Percentiles rank a stretch among this genome's conserved stretches.
phyloP scores from a whole-genome alignment of 1,140 invertebrate species.

The Lamellibrachia luymesi region DNA sequence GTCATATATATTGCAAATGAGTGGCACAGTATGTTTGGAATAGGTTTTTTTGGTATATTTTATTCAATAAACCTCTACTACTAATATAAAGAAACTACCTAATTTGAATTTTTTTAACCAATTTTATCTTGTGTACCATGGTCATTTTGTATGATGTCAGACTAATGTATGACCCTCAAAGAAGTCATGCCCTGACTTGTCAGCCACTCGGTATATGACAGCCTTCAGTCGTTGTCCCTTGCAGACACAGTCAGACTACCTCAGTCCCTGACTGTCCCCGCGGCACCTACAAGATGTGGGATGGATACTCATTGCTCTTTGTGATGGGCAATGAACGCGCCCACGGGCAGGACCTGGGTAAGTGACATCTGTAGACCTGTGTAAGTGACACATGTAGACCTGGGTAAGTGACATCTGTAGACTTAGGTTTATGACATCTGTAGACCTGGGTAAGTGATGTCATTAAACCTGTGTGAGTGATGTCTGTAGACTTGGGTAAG shows the following conservation, averaged over 20 bases:
- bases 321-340: slow-evolving; percentile 87
- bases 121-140: too few species aligned
- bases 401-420: slow-evolving; percentile 65
- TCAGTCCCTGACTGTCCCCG: slow-evolving; percentile 83
- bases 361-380: slow-evolving; percentile 18
- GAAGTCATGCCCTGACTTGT: too few species aligned
- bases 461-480: not conserved
- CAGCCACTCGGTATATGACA: too few species aligned
- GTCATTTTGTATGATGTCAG: too few species aligned
- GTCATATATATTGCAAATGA: too few species aligned
- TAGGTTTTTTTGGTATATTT: too few species aligned
- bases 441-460: slow-evolving; percentile 75
- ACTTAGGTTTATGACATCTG: not conserved
- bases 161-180: too few species aligned
- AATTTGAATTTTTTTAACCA: too few species aligned
- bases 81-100: too few species aligned
- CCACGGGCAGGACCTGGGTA: slow-evolving; percentile 91
- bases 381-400: slow-evolving; percentile 63
- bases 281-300: slow-evolving; percentile 84
- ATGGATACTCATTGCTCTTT: slow-evolving; percentile 92
- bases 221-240: not conserved
- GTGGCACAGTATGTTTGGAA: too few species aligned
- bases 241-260: slow-evolving; percentile 82
- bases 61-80: too few species aligned
- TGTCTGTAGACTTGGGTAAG: slow-evolving; percentile 78